phyloP scores from a whole-genome alignment of 2,113 vertebrate genomes.

The Grantiella picta region DNA sequence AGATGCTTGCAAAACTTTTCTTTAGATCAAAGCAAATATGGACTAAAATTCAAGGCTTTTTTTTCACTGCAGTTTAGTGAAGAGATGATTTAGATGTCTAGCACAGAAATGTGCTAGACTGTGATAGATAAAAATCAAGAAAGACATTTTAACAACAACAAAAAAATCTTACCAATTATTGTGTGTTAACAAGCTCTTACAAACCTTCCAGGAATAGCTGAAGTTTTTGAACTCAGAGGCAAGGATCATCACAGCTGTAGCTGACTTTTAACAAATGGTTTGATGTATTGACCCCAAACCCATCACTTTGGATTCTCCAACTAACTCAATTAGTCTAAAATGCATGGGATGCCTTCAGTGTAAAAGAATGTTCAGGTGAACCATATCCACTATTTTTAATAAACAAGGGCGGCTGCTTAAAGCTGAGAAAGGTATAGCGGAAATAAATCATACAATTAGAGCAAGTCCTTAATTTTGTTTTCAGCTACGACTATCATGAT shows the following conservation, averaged over 20 bases:
- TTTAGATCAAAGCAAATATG: constrained; percentile 16
- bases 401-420: background rate
- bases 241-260: background rate
- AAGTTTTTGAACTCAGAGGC: background rate
- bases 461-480: background rate
- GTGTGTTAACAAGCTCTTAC: constrained; percentile 6
- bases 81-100: constrained; percentile 23
- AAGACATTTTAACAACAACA: background rate
- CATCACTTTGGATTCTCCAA: background rate
- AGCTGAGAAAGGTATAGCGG: background rate
- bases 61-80: background rate
- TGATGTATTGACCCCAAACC: background rate
- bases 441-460: background rate
- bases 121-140: background rate
- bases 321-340: background rate
- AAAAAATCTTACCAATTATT: background rate
- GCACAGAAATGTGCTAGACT: constrained; percentile 28
- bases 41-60: constrained; percentile 40
- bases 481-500: background rate
- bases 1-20: constrained; percentile 20
- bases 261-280: background rate
- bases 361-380: background rate
- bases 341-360: background rate
- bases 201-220: background rate
- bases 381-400: background rate